A percentile compares a stretch with the other conserved stretches of the same genome.
Evolutionary conservation across 1,140 invertebrate genomes (phyloP).

Genomic region (Procambarus clarkii): DNA sequence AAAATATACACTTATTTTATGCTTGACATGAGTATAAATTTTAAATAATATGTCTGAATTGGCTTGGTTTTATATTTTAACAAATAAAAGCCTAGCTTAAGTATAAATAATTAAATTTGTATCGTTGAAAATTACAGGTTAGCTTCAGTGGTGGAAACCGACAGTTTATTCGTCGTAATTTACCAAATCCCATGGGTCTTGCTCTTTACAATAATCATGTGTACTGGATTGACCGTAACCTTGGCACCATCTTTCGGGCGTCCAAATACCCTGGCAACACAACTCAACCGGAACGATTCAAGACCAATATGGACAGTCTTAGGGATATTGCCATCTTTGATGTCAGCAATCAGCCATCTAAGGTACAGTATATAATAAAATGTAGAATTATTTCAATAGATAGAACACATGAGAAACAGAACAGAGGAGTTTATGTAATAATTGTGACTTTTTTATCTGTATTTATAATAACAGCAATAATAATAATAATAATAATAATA

Average conservation of each 20-base stretch:
- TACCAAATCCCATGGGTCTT: constrained; percentile 96
- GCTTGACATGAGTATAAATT: no score
- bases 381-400: no score
- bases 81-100: no score
- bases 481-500: no score
- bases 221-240: constrained; percentile 97
- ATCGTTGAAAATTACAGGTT: constrained; percentile 72
- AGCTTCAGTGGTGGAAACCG: constrained; percentile 77
- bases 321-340: constrained; percentile 94
- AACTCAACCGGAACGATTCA: constrained; percentile 82
- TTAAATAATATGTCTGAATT: no score
- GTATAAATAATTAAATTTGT: no score
- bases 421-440: no score
- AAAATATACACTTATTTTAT: background rate
- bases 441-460: no score
- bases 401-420: no score
- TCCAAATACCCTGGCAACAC: constrained; percentile 86
- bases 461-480: no score
- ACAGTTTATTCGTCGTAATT: constrained; percentile 87
- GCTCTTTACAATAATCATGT: constrained; percentile 87
- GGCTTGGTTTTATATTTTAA: no score
- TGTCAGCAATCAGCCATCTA: constrained; percentile 86
- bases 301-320: constrained; percentile 89
- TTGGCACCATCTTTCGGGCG: constrained; percentile 89
- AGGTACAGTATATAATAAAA: constrained; percentile 20